These are phyloP conservation scores for Cavia porcellus DNA, from an alignment of 2,113 vertebrate species.

Conservation along the genomic window DNA sequence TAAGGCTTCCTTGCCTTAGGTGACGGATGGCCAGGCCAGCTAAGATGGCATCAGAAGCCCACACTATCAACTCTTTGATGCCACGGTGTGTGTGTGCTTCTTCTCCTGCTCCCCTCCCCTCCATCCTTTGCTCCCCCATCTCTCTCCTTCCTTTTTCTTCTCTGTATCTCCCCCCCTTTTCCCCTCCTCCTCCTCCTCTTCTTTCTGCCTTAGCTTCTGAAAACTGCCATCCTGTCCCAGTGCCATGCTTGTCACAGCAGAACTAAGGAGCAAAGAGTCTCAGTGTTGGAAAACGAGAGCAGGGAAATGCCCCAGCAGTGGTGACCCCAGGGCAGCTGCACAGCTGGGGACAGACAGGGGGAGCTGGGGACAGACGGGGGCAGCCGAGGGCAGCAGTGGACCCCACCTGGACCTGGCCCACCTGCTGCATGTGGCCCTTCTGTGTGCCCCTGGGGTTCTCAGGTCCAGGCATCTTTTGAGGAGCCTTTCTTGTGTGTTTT, in stretches of 20 bases:
- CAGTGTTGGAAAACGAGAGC: neutral
- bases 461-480: fast-evolving
- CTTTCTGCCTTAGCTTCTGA: neutral
- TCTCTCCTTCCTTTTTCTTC: too few species aligned
- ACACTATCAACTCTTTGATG: neutral
- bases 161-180: neutral
- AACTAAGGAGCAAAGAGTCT: neutral
- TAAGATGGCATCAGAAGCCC: neutral
- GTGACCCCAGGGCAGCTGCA: neutral
- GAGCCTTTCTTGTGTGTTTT: too few species aligned
- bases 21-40: fast-evolving
- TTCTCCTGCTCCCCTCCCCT: fast-evolving
- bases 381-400: fast-evolving
- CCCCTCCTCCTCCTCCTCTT: too few species aligned
- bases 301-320: fast-evolving
- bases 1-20: neutral
- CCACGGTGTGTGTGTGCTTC: too few species aligned
- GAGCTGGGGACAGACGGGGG: too few species aligned
- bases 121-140: neutral
- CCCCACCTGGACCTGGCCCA: neutral
- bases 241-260: neutral
- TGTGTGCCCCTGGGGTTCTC: neutral
- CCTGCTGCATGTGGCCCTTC: fast-evolving
- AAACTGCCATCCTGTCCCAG: neutral
- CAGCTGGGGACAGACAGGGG: too few species aligned